Evolutionary conservation across 2,888 invertebrate genomes (phyloP).

Genomic region (Eupithecia insigniata): DNA sequence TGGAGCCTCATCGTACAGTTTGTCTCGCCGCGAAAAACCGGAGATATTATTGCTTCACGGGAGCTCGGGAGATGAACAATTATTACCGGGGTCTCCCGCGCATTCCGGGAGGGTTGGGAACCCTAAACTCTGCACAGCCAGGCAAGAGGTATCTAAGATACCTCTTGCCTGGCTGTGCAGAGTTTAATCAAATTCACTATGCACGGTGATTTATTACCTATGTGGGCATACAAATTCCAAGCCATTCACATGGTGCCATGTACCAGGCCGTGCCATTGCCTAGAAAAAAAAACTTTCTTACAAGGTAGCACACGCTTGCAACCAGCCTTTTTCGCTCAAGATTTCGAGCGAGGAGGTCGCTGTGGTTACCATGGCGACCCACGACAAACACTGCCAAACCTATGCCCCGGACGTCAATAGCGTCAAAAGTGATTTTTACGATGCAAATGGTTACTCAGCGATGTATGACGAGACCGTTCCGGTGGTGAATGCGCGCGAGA

Average conservation of each 20-base stretch:
- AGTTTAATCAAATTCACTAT: conserved; percentile 37
- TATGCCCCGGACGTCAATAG: conserved; percentile 46
- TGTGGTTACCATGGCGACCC: conserved; percentile 74
- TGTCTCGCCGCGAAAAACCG: no score
- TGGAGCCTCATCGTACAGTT: no score
- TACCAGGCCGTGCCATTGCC: conserved; percentile 44
- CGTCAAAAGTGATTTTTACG: conserved; percentile 50
- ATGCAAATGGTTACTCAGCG: conserved; percentile 57
- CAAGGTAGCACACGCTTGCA: conserved; percentile 33
- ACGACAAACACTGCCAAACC: conserved; percentile 81
- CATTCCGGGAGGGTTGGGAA: no score
- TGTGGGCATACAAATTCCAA: conserved; percentile 9
- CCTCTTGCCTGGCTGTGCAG: background rate
- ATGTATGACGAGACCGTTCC: conserved; percentile 86
- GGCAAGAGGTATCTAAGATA: no score
- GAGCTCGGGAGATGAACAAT: no score
- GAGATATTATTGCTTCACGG: no score
- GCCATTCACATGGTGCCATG: conserved; percentile 23
- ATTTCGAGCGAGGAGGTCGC: conserved; percentile 55
- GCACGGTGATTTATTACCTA: conserved; percentile 46
- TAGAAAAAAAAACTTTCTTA: conserved; percentile 38
- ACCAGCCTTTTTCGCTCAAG: conserved; percentile 54
- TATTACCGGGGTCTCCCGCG: no score
- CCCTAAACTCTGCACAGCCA: no score
- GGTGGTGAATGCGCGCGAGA: conserved; percentile 83